phyloP scores from a whole-genome alignment of 2,113 vertebrate genomes.

The Phyllopteryx taeniolatus region DNA sequence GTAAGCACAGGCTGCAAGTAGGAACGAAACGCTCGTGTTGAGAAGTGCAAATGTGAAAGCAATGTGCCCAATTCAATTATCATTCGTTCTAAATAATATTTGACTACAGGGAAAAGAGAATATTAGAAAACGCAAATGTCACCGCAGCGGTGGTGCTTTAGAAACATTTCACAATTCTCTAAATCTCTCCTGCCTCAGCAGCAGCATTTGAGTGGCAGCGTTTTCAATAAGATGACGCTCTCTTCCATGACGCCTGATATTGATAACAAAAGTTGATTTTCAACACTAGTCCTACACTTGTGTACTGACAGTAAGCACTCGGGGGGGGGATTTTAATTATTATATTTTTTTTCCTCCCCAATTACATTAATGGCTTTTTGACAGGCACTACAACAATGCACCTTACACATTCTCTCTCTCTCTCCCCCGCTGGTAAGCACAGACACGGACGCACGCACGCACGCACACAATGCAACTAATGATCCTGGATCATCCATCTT shows the following conservation, averaged over 20 bases:
- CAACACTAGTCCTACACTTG: slow-evolving; percentile 46
- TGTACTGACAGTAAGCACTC: slow-evolving; percentile 53
- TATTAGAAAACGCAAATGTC: slow-evolving; percentile 9
- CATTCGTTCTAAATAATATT: slow-evolving; percentile 9
- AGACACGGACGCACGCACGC: slow-evolving; percentile 13
- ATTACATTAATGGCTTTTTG: slow-evolving; percentile 70
- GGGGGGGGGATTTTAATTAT: slow-evolving; percentile 63
- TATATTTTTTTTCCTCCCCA: slow-evolving; percentile 28
- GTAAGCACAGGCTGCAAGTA: background rate
- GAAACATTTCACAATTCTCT: slow-evolving; percentile 1
- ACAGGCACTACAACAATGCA: slow-evolving; percentile 50
- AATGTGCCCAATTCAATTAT: background rate
- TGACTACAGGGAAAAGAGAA: slow-evolving; percentile 11
- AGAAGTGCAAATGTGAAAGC: background rate
- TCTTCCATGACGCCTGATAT: slow-evolving; percentile 51
- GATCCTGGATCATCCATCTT: slow-evolving; percentile 42
- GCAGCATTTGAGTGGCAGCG: slow-evolving; percentile 42
- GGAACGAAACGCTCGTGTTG: background rate
- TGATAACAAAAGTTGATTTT: slow-evolving; percentile 63
- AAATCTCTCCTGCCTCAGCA: slow-evolving; percentile 20
- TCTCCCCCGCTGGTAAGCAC: slow-evolving; percentile 13
- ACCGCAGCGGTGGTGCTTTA: background rate
- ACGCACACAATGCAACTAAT: slow-evolving; percentile 58
- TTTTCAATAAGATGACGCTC: slow-evolving; percentile 54
- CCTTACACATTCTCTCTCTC: slow-evolving; percentile 29